Evolutionary conservation across 1,140 invertebrate species (phyloP), one percentile per base, ranked within the genome.

Genomic region (Drosophila lacertosa): DNA sequence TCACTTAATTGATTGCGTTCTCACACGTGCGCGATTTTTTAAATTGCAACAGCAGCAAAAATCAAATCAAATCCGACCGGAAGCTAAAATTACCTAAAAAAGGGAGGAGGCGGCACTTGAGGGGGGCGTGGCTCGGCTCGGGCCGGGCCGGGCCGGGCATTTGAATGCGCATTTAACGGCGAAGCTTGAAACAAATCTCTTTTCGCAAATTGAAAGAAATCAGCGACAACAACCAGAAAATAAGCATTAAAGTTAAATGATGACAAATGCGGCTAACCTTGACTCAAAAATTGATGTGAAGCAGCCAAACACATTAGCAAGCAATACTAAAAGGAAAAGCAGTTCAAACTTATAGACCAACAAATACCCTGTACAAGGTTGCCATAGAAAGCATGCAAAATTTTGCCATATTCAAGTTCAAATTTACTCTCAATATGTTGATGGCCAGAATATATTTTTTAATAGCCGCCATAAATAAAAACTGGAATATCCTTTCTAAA

Each of bases 201-300:
- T 54, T 80, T 80, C 63, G 81, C 82, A 81, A 84, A 88, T 86
- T 84, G 80, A 58, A 80, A 33, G 60, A 81, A 84, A 84, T 80
- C 77, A 86, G 57, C 48, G 73, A 47, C 73, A 78, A 33, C 37
- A 60, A 35, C 26, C 37, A 29, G 9, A 18, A 26, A 11, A 40
- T 15, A 16, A 42, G 6, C 18, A 24, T 59, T 40, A 44, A 74
- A 69, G 47, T 69, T 80, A 79, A 79, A 79, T 51, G 71, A 79
- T 79, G 77, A 79, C 77, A 79, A 79, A 79, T 79, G 77, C 55
- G 39, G 1, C 9, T 57, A 75, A 80, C 77, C 77, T 79, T 79
- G 77, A 80, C 50, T 69, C 50, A 55, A 47, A 69, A 54, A 32
- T n/a, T 29, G 22, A 62, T 20, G 9, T 24, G 29, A 50, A 40